phyloP scores from a whole-genome alignment of 2,797 vertebrate species.

The Macropodus opercularis region DNA sequence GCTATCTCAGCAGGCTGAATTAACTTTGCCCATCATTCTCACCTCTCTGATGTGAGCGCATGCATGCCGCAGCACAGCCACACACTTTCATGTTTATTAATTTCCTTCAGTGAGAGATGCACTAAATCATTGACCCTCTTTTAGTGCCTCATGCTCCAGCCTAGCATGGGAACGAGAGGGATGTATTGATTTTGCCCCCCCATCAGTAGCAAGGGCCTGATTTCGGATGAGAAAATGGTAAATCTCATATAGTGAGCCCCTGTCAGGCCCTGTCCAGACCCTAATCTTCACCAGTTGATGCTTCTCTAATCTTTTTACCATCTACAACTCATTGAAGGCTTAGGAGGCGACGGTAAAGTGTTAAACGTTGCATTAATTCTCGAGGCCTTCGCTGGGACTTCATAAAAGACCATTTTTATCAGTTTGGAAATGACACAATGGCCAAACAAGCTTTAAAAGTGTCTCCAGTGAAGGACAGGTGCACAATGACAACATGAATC shows the following conservation, averaged over 20 bases:
- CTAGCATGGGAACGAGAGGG: slow-evolving; percentile 72
- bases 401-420: slow-evolving; percentile 13
- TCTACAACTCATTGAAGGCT: slow-evolving; percentile 60
- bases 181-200: slow-evolving; percentile 76
- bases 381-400: slow-evolving; percentile 25
- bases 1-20: slow-evolving; percentile 47
- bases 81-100: slow-evolving; percentile 76
- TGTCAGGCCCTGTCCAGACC: slow-evolving; percentile 68
- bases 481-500: slow-evolving; percentile 2
- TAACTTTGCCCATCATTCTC: slow-evolving; percentile 67
- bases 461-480: not conserved
- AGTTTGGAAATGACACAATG: slow-evolving; percentile 6
- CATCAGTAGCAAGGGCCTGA: slow-evolving; percentile 67
- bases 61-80: slow-evolving; percentile 38
- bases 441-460: slow-evolving; percentile 1
- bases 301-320: slow-evolving; percentile 67
- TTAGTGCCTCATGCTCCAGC: slow-evolving; percentile 55
- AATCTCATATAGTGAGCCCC: slow-evolving; percentile 67
- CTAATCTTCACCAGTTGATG: slow-evolving; percentile 70
- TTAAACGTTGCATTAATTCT: slow-evolving; percentile 42
- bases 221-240: slow-evolving; percentile 69
- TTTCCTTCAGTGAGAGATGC: slow-evolving; percentile 56
- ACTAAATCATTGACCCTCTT: slow-evolving; percentile 77
- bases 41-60: slow-evolving; percentile 60
- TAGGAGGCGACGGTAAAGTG: slow-evolving; percentile 45